These are phyloP conservation scores for Furcifer pardalis DNA, from an alignment of 2,797 vertebrate genomes.

Conservation along the genomic window DNA sequence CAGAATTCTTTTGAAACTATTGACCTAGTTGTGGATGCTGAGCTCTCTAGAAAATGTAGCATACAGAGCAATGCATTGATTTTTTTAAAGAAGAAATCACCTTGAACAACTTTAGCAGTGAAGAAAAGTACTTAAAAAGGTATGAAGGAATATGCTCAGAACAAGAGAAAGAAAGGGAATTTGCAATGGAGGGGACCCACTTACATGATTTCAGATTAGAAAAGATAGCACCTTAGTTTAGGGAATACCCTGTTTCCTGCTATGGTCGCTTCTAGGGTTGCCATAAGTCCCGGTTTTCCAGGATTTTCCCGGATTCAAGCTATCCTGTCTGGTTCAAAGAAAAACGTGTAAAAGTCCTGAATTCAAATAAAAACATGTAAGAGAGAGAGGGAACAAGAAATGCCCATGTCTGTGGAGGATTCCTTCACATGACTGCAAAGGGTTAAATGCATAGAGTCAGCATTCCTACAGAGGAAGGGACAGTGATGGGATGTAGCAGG, in stretches of 20 bases:
- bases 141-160: not conserved
- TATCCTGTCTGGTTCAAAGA: too few relatives aligned
- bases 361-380: too few relatives aligned
- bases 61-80: slow-evolving; percentile 1
- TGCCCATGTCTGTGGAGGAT: too few relatives aligned
- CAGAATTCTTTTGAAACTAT: slow-evolving; percentile 15
- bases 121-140: not conserved
- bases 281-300: too few relatives aligned
- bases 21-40: slow-evolving; percentile 21
- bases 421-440: too few relatives aligned
- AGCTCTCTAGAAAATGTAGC: slow-evolving; percentile 14
- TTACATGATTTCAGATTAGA: not conserved
- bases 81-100: slow-evolving; percentile 1
- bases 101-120: slow-evolving; percentile 26
- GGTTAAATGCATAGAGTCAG: too few relatives aligned
- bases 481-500: too few relatives aligned
- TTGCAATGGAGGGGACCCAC: not conserved
- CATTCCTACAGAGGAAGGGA: too few relatives aligned
- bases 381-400: too few relatives aligned
- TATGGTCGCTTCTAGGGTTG: not conserved
- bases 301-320: too few relatives aligned
- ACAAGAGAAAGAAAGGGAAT: not conserved
- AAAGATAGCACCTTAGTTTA: not conserved
- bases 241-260: not conserved
- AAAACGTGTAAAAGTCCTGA: too few relatives aligned